Evolutionary conservation across 2,888 invertebrate genomes (phyloP).

Genomic region (Laspeyria flexula): DNA sequence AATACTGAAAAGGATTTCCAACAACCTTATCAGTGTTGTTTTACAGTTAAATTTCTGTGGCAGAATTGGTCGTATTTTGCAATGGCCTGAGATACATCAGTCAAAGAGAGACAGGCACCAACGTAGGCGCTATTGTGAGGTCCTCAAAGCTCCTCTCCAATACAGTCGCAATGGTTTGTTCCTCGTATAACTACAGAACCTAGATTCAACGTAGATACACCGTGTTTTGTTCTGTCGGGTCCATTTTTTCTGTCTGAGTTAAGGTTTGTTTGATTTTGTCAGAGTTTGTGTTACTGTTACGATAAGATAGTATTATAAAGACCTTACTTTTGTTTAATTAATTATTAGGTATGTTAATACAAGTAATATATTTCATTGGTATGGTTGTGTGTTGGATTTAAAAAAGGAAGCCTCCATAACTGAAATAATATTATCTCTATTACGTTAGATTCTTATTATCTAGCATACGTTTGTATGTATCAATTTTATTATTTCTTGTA

Average conservation of each 20-base stretch:
- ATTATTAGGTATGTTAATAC: no score
- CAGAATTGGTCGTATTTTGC: constrained; percentile 29
- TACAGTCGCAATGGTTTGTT: constrained; percentile 39
- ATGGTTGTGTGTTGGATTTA: no score
- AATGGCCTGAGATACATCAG: constrained; percentile 41
- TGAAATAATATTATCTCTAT: no score
- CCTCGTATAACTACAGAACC: constrained; percentile 36
- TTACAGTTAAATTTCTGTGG: constrained; percentile 23
- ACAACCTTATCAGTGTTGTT: not conserved
- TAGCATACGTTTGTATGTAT: no score
- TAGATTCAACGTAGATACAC: constrained; percentile 37
- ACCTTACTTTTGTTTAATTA: no score
- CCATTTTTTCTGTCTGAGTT: constrained; percentile 25
- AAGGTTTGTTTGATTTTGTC: not conserved
- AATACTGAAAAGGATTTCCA: constrained; percentile 50
- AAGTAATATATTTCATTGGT: no score
- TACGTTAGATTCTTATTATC: no score
- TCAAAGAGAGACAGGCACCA: constrained; percentile 41
- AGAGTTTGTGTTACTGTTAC: no score
- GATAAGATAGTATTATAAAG: no score
- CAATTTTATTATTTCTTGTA: no score
- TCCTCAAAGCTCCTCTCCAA: constrained; percentile 55
- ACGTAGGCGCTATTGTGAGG: constrained; percentile 55
- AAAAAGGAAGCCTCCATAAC: no score
- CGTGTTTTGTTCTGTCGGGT: constrained; percentile 26